These are phyloP conservation scores for Cyprinodon variegatus DNA, from an alignment of 2,113 vertebrate genomes.

Conservation along the genomic window DNA sequence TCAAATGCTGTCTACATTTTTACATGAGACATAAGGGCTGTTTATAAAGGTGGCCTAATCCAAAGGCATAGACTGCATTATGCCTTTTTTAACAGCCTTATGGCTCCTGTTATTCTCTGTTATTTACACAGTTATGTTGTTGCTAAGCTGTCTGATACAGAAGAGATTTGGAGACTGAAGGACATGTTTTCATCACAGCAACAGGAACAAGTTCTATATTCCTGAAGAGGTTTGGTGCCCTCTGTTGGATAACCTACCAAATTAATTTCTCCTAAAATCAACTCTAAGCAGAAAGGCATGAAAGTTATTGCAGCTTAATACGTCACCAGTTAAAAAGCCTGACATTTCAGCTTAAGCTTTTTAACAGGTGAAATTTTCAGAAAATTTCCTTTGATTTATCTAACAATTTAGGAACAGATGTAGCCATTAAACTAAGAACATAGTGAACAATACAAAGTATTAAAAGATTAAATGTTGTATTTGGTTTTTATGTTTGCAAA, in stretches of 20 bases:
- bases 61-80: slow-evolving; percentile 19
- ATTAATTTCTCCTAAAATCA: slow-evolving; percentile 9
- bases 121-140: not conserved
- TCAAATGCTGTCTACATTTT: slow-evolving; percentile 25
- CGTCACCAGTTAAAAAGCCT: too few species aligned
- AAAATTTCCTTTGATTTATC: too few species aligned
- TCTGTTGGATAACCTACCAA: slow-evolving; percentile 19
- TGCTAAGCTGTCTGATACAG: too few species aligned
- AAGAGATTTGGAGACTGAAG: too few species aligned
- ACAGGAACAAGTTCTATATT: not conserved
- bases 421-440: not conserved
- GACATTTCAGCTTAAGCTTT: too few species aligned
- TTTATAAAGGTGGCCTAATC: not conserved
- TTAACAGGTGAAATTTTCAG: too few species aligned
- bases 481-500: too few species aligned
- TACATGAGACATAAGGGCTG: slow-evolving; percentile 19
- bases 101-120: too few species aligned
- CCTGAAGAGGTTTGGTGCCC: slow-evolving; percentile 19
- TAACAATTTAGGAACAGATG: not conserved
- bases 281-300: not conserved
- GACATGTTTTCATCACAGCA: too few species aligned
- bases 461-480: not conserved
- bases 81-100: not conserved
- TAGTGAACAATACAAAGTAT: not conserved
- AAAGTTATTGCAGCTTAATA: not conserved